Percentiles rank a stretch among this genome's conserved stretches.
Evolutionary conservation across 2,113 vertebrate genomes (phyloP).

Genomic region (Fulmarus glacialis): DNA sequence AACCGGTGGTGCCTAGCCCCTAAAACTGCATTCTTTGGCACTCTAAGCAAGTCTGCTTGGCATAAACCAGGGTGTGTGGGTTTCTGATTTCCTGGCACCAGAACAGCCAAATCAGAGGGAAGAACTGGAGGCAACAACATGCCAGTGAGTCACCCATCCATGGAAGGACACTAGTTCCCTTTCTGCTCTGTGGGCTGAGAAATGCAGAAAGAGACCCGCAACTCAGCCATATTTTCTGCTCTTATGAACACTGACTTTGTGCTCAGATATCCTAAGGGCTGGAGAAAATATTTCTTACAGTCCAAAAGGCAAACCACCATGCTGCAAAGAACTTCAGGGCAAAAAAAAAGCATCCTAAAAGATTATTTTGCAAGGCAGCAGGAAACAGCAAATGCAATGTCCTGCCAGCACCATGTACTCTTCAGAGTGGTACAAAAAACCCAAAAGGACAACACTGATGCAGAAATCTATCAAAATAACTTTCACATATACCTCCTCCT

Average conservation of each 20-base stretch:
- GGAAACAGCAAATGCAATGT: not conserved
- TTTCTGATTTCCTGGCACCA: conserved; percentile 52
- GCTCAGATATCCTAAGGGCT: not conserved
- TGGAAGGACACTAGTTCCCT: conserved; percentile 39
- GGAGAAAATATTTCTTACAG: not conserved
- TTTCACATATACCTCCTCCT: not conserved
- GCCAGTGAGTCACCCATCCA: conserved; percentile 60
- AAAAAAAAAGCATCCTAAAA: not conserved
- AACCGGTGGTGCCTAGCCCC: not conserved
- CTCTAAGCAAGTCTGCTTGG: not conserved
- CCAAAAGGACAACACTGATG: not conserved
- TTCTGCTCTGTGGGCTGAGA: conserved; percentile 47
- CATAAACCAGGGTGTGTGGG: conserved; percentile 9
- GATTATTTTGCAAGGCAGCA: not conserved
- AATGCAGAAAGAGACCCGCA: conserved; percentile 46
- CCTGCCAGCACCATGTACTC: not conserved
- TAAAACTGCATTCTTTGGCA: conserved; percentile 22
- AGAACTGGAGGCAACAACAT: conserved; percentile 48
- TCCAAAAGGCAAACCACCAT: not conserved
- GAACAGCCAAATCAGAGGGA: conserved; percentile 31
- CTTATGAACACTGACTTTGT: conserved; percentile 29
- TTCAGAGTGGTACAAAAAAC: not conserved
- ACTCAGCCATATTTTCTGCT: conserved; percentile 22
- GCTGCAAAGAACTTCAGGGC: not conserved
- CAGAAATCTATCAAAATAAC: not conserved